Base-by-base conservation (phyloP, 1,140 invertebrate species). In the Macrostomum lignano region DNA sequence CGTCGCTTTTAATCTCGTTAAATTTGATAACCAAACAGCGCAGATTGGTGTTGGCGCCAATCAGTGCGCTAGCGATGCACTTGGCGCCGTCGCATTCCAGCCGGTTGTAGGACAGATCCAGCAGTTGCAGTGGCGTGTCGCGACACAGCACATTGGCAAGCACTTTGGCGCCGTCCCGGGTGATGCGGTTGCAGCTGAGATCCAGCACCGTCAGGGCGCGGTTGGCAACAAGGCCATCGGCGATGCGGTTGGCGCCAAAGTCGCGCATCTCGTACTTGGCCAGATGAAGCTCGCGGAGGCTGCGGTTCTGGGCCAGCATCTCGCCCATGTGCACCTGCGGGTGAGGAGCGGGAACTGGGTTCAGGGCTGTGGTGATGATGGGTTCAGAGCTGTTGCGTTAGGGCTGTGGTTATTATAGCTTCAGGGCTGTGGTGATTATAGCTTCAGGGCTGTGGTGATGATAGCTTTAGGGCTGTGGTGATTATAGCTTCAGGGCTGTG, bases 121-220 rank as follows among this genome's bases (percentile, higher is more conserved):
- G 36, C 5, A 44, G 35, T 35, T 46, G 41, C n/a, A 58, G 39
- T 1, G 44, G 39, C 17, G 50, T 51, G 36, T 54, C 49, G 21
- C 44, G 40, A 29, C 47, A 46, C 14, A 59, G 38, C 7, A 54
- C 45, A 23, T 48, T 46, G 10, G 51, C 44, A 17, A 59, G 31
- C 35, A 49, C 42, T 21, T 46, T 45, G 2, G 44, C 44, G 6
- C 55, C 55, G 46, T 55, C 53, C 37, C 51, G 36, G 1, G 54
- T 56, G 31, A 59, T 52, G 41, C 52, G 44, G 38, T 59, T 59
- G 36, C 54, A 52, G 38, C 49, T 52, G 5, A 58, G 42, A 38
- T 58, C 42, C 3, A 58, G 38, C 31, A 52, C 47, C 6, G 42
- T 44, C 9, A 58, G 38, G 5, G 44, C 43, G 17, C 37, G 38